Base-by-base conservation (phyloP, 1,140 invertebrate species). In the Aleiodes sp. region DNA sequence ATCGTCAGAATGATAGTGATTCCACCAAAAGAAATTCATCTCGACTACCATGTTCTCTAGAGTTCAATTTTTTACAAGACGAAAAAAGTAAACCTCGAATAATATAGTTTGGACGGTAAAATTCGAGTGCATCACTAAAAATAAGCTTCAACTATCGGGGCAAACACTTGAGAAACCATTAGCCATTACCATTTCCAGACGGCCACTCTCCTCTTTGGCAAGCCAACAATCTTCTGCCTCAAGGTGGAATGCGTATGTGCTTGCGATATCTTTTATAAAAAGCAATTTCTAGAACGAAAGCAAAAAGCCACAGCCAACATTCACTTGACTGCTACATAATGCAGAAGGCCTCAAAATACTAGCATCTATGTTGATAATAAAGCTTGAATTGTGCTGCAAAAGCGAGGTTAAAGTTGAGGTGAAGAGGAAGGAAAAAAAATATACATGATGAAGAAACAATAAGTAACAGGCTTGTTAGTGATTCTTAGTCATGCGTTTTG, bases 161-260 rank as follows among this genome's bases (percentile, higher is more conserved):
- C 69, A 76, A 79, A 77, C 75, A 76, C 73, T 75, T 70, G 69
- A 75, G 73, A 35, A 60, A 67, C 74, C 76, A 80, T 80, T 78
- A 78, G 72, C 73, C 64, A 70, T 75, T 76, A 76, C 73, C 75
- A 77, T 78, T 78, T 74, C 73, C 75, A 78, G 74, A 74, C 71
- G 73, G 72, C 61, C 72, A 72, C 73, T 75, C 74, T 73, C 71
- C 39, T 73, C 70, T 72, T 68, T 70, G 75, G 71, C 61, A 60
- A 57, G 24, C 33, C 8, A 56, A 19, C 28, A 26, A 70, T 68
- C 61, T 71, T 63, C 16, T 65, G n/a, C n/a, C 28, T 39, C 52
- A 31, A 62, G 56, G 56, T 59, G 19, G 68, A 59, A 37, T 62
- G 66, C 70, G 68, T 71, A n/a, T n/a, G 70, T 73, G 57, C 43